Evolutionary conservation across 1,140 invertebrate genomes (phyloP), one percentile per base, ranked within the genome.

Genomic region (Apis florea): DNA sequence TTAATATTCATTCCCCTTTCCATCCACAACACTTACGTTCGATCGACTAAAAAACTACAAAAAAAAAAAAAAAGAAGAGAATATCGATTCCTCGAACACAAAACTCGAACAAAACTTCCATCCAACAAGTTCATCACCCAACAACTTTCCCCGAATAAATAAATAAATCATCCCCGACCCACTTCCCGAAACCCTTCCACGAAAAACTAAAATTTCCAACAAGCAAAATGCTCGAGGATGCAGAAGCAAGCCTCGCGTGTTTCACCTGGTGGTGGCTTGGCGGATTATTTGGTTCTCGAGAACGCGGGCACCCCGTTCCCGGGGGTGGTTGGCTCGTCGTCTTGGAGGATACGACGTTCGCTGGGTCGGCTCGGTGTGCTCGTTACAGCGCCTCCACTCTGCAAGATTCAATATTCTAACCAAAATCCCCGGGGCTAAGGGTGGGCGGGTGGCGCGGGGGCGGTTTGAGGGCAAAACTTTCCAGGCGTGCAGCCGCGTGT

Each of bases 391-490:
- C 90, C 89, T 90, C 90, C 87, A 90, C 90, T 90, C 91, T 87
- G 90, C 89, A 73, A 91, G 92, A 93, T 93, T 93, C 92, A 93
- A 93, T 93, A 93, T 93, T 93, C 93, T 91, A 93, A 93, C 93
- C 92, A 92, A 93, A 93, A 93, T 93, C 93, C 93, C 92, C 88
- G 89, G 91, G 91, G 93, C 92, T 91, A 92, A 88, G 88, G 74
- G 70, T 58, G 66, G 59, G 54, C 58, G 85, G 71, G 24, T 79
- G 31, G 31, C 31, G 67, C 49, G 66, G 83, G 58, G 76, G 76
- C 66, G 82, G 67, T 63, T 58, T 15, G 59, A 82, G 90, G 85
- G 89, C 89, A 90, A 92, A 92, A 93, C 90, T 93, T 93, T 91
- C 88, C 85, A 89, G 85, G 89, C 88, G 84, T 86, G 85, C 73